A percentile compares a stretch with the other conserved stretches of the same genome.
phyloP scores from a whole-genome alignment of 2,888 invertebrate genomes.

The Euspilapteryx auroguttella region DNA sequence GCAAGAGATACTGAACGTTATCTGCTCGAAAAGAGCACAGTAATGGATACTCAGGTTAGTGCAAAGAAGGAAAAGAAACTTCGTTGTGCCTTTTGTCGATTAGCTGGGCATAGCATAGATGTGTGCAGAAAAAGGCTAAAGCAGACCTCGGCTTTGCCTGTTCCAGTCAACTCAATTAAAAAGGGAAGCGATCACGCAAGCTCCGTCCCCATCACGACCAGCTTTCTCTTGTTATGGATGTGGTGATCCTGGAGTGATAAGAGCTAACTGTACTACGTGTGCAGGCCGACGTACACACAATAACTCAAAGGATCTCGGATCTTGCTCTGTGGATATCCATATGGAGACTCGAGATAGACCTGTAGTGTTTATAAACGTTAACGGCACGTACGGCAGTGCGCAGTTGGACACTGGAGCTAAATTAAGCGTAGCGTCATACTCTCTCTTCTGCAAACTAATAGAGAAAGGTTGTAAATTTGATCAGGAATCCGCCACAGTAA shows the following conservation, averaged over 20 bases:
- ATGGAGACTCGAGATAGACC: background rate
- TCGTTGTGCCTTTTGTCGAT: background rate
- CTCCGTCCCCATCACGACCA: background rate
- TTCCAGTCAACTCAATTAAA: too few species aligned
- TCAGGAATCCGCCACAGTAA: background rate
- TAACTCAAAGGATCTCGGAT: background rate
- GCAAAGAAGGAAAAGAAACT: constrained; percentile 4
- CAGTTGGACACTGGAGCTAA: background rate
- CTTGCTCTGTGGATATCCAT: background rate
- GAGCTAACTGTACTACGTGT: background rate
- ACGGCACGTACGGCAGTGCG: background rate
- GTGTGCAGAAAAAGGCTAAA: background rate
- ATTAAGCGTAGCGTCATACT: background rate
- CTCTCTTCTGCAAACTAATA: background rate
- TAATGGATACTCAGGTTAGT: constrained; percentile 3
- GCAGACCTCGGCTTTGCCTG: background rate
- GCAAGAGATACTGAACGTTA: background rate
- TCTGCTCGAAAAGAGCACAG: constrained; percentile 1
- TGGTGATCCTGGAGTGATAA: background rate
- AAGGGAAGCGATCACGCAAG: background rate
- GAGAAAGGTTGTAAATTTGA: background rate
- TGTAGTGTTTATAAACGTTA: background rate
- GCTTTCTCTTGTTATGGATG: background rate
- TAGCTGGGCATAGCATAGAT: background rate
- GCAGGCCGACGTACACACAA: background rate